phyloP scores from a whole-genome alignment of 2,113 vertebrate species.

The Tiliqua scincoides region DNA sequence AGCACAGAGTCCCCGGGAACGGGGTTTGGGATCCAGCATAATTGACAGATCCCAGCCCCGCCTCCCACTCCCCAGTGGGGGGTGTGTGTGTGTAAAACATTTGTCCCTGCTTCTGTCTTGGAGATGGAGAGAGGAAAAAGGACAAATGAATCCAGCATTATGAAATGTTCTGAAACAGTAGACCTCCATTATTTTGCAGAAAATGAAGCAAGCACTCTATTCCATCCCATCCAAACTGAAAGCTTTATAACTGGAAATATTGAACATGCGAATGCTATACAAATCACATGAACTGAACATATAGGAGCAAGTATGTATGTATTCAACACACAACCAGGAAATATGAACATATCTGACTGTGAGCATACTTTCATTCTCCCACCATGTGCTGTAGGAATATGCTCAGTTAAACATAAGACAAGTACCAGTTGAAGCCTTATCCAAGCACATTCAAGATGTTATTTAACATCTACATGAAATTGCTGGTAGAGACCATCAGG shows the following conservation, averaged over 20 bases:
- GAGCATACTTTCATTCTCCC: background rate
- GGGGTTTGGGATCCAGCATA: too few relatives aligned
- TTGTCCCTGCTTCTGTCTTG: background rate
- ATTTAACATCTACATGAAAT: too few relatives aligned
- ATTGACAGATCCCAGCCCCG: too few relatives aligned
- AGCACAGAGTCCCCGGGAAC: too few relatives aligned
- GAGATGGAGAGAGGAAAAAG: background rate
- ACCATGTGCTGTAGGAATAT: accelerated
- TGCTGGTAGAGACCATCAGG: too few relatives aligned
- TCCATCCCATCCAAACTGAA: background rate
- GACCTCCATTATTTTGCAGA: background rate
- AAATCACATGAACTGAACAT: background rate
- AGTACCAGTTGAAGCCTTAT: accelerated
- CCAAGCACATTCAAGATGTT: too few relatives aligned
- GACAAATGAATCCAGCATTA: background rate
- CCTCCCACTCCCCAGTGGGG: too few relatives aligned
- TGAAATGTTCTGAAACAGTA: slow-evolving; percentile 15
- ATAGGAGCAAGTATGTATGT: background rate
- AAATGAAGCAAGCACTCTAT: background rate
- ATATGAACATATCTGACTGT: background rate
- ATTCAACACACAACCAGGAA: background rate
- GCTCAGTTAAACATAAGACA: background rate
- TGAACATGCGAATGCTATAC: background rate
- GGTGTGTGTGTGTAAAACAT: too few relatives aligned
- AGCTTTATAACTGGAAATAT: slow-evolving; percentile 1